A percentile compares a stretch with the other conserved stretches of the same genome.
Conservation (phyloP, 2,113 vertebrate genomes). For the Mormyrus iriodes region DNA sequence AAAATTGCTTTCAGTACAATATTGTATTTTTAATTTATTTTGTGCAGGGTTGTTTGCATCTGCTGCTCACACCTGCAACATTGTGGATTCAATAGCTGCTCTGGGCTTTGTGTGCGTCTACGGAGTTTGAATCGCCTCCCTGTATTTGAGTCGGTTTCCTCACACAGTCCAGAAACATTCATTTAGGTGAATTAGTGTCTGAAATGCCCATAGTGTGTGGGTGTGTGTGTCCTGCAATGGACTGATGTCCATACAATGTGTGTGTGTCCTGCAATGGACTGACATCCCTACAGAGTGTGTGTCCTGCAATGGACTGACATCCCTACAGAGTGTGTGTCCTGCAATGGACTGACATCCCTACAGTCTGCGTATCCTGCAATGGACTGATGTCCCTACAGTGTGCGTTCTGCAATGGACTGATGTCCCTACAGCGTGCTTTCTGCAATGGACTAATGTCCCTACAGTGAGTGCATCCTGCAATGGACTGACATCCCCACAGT, state of each 20-base stretch:
- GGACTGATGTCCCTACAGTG: no score
- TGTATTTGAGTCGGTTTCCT: neutral
- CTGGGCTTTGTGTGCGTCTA: neutral
- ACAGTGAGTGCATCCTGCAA: no score
- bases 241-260: no score
- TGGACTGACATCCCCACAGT: no score
- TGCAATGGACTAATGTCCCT: no score
- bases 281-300: neutral
- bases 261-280: no score
- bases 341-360: neutral
- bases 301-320: neutral
- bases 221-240: neutral
- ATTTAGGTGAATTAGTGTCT: neutral
- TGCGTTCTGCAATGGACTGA: no score
- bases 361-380: no score
- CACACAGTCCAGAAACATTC: neutral
- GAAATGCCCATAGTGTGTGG: no score
- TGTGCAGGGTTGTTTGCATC: neutral
- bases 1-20: neutral
- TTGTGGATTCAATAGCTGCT: neutral
- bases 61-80: neutral
- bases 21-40: neutral
- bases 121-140: neutral
- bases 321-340: neutral
- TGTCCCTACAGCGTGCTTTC: no score